These are phyloP conservation scores for Spinus pinus DNA, from an alignment of 2,797 vertebrate species.

Conservation along the genomic window DNA sequence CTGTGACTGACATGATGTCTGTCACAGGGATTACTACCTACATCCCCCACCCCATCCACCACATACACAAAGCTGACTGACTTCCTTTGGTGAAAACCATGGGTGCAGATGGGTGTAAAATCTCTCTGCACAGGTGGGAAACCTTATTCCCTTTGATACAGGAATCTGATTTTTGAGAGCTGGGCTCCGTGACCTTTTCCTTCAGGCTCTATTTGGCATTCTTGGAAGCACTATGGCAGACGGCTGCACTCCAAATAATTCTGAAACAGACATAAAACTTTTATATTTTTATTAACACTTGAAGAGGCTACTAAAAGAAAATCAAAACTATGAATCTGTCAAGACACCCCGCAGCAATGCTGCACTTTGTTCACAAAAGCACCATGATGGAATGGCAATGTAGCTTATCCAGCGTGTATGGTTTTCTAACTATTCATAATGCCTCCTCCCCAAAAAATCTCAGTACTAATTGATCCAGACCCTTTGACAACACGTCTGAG, in stretches of 20 bases:
- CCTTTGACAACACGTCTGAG: background rate
- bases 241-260: conserved; percentile 13
- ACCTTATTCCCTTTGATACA: background rate
- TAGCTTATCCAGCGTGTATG: background rate
- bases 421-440: background rate
- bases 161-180: background rate
- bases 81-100: conserved; percentile 15
- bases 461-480: background rate
- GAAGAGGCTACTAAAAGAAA: conserved; percentile 54
- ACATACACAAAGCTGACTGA: background rate
- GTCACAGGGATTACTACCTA: conserved; percentile 20
- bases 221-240: conserved; percentile 27
- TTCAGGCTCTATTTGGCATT: conserved; percentile 49
- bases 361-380: background rate
- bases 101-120: conserved; percentile 34
- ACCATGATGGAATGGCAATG: background rate
- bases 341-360: background rate
- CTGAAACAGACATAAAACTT: conserved; percentile 44
- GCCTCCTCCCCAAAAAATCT: background rate
- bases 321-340: conserved; percentile 61
- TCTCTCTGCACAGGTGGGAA: conserved; percentile 37
- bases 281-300: conserved; percentile 53
- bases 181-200: conserved; percentile 23
- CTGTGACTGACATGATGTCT: conserved; percentile 2
- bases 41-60: background rate